phyloP scores from a whole-genome alignment of 2,113 vertebrate species.

The Myocastor coypus region DNA sequence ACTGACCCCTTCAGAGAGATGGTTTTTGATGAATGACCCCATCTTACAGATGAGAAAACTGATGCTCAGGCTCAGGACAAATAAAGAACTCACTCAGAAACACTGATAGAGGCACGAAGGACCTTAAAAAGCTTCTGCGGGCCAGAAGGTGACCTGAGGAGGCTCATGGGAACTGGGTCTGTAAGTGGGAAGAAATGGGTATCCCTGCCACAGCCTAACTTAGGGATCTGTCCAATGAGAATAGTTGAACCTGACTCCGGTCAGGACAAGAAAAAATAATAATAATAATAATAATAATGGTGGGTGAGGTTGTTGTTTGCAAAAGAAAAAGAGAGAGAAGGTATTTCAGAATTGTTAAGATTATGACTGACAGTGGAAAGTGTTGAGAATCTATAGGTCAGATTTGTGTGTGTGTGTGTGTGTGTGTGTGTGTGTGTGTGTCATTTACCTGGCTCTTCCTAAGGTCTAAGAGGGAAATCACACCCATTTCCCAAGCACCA shows the following conservation, averaged over 20 bases:
- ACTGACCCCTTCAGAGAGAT: not conserved
- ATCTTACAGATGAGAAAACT: slow-evolving; percentile 11
- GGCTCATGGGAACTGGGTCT: not conserved
- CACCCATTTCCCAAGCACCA: not conserved
- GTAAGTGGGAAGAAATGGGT: rapidly evolving
- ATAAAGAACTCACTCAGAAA: not conserved
- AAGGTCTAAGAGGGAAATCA: not conserved
- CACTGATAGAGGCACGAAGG: not conserved
- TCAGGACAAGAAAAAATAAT: not conserved
- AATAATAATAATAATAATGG: no score
- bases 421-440: not conserved
- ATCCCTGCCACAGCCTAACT: not conserved
- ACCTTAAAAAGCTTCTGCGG: not conserved
- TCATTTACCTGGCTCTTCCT: not conserved
- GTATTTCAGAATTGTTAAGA: not conserved
- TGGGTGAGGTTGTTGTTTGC: not conserved
- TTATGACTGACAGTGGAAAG: not conserved
- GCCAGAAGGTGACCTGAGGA: no score
- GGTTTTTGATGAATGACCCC: not conserved
- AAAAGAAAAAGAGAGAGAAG: not conserved
- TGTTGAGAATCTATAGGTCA: not conserved
- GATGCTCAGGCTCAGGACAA: not conserved
- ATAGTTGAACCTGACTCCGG: not conserved
- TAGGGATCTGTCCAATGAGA: not conserved
- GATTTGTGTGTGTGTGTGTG: no score